These are phyloP conservation scores for Parnassius apollo DNA, from an alignment of 2,888 invertebrate species.

Conservation along the genomic window DNA sequence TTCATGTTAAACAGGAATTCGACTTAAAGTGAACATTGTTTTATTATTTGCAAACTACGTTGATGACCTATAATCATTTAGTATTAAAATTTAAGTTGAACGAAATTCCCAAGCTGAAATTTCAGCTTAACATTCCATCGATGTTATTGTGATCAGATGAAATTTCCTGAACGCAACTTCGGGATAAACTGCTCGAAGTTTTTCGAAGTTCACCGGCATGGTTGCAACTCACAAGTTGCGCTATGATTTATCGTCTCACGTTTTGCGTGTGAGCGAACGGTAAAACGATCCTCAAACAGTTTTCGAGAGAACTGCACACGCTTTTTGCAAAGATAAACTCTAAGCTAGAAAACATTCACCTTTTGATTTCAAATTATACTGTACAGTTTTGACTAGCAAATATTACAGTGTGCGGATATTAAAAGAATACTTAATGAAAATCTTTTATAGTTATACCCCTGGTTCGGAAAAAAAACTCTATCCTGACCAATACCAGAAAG, in stretches of 20 bases:
- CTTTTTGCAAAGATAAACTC: neutral
- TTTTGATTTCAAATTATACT: no score
- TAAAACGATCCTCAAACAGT: neutral
- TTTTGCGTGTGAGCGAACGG: slow-evolving; percentile 8
- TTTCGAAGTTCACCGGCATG: slow-evolving; percentile 15
- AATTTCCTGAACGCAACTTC: slow-evolving; percentile 16
- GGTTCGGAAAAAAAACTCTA: no score
- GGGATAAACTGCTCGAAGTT: slow-evolving; percentile 23
- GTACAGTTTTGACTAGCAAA: no score
- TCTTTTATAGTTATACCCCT: no score
- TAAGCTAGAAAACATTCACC: neutral
- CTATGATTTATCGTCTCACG: slow-evolving; percentile 32
- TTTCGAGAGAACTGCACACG: neutral
- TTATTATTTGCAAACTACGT: no score
- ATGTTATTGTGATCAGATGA: slow-evolving; percentile 56
- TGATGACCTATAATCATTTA: no score
- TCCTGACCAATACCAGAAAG: no score
- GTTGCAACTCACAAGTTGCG: slow-evolving; percentile 32
- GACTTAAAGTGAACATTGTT: no score
- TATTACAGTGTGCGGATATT: no score
- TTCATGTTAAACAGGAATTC: no score
- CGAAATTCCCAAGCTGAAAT: slow-evolving; percentile 2
- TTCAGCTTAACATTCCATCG: slow-evolving; percentile 12
- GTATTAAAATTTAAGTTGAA: neutral
- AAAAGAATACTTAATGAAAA: no score